Base-by-base conservation (phyloP, 1,140 invertebrate genomes). In the Atta texana region DNA sequence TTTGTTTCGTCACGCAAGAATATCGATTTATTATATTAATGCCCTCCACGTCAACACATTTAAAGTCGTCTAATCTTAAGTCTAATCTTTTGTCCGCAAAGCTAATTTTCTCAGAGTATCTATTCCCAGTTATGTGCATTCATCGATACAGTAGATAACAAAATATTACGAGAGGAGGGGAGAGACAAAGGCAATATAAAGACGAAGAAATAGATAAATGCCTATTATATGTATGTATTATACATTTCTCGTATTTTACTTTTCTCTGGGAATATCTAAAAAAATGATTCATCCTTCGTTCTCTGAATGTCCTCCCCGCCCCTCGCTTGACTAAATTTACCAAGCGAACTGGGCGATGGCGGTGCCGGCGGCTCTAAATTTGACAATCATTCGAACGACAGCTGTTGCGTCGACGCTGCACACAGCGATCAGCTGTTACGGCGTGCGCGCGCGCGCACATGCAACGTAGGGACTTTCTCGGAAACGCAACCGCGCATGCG, bases 341-440 rank as follows among this genome's bases (percentile, higher is more conserved):
- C 49, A 18, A 18, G 34, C 24, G 44, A 14, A 12, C 1, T 16
- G 39, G 34, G 1, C 55, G 61, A 16, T 12, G 72, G 18, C 3
- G 72, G 28, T 16, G 72, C 1, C 12, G 31, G 34, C 24, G 34
- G 8, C 55, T 61, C 80, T 75, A 84, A 84, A 61, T 84, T 84
- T 31, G 80, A 84, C 69, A 51, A 75, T 84, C 80, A 75, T 84
- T 57, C 69, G 24, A n/a, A 16, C 68, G 24, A 84, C 69, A 84
- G 80, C 55, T 75, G 80, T 75, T 72, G 55, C 80, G 49, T 84
- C 55, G 39, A 75, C 39, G 49, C 49, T 24, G n/a, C 64, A 49
- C 66, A 72, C 18, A n/a, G 55, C 69, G 28, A 84, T 84, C 80
- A 84, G 80, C 80, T 84, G 80, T 75, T 82, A 1, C 8, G 53